Conservation (phyloP, 2,113 vertebrate species). For the Daboia siamensis region DNA sequence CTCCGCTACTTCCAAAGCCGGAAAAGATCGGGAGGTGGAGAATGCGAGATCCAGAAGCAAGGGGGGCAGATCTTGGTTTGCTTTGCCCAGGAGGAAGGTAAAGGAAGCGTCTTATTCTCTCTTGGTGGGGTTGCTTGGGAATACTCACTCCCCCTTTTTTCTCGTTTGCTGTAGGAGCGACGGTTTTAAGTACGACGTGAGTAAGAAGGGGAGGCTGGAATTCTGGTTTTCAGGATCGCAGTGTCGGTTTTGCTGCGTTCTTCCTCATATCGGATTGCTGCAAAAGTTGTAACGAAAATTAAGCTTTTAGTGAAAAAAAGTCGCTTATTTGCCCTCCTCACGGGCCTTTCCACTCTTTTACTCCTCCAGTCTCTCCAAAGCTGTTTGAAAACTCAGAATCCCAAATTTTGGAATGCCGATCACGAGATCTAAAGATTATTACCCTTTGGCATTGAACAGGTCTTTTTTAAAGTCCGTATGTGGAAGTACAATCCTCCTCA, state of each 20-base stretch:
- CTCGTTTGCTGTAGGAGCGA: neutral
- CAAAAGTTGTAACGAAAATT: neutral
- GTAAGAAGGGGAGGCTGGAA: neutral
- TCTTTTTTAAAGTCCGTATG: neutral
- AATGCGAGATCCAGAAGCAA: conserved; percentile 68
- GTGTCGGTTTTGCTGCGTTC: neutral
- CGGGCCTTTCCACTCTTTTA: neutral
- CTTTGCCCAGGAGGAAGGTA: conserved; percentile 72
- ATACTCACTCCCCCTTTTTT: neutral
- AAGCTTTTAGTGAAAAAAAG: neutral
- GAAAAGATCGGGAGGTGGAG: conserved; percentile 77
- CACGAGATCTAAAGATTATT: neutral
- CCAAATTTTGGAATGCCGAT: neutral
- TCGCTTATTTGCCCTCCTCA: neutral
- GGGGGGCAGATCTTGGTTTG: conserved; percentile 45
- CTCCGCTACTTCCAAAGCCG: conserved; percentile 83
- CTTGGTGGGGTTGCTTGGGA: neutral
- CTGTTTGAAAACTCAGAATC: neutral
- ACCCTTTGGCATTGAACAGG: neutral
- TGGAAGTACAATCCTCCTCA: neutral
- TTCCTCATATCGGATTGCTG: neutral
- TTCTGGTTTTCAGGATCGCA: neutral
- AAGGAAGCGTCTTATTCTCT: neutral
- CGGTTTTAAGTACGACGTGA: neutral
- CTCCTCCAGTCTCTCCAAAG: neutral